Percentiles rank a stretch among this genome's conserved stretches.
These are phyloP conservation scores for Harpagoxenus sublaevis DNA, from an alignment of 2,888 invertebrate genomes.

Conservation along the genomic window DNA sequence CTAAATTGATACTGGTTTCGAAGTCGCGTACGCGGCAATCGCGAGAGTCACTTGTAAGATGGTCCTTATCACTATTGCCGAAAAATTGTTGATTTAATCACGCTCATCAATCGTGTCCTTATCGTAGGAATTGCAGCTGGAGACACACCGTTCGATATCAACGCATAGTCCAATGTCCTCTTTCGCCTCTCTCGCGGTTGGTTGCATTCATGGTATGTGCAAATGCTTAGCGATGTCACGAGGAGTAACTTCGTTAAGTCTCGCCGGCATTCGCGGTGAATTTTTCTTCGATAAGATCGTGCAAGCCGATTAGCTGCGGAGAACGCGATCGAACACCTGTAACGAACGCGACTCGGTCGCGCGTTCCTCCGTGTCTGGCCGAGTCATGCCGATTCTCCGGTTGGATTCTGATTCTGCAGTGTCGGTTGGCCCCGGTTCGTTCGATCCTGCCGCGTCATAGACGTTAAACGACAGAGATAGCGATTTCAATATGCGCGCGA, in stretches of 20 bases:
- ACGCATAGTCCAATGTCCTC: slow-evolving; percentile 67
- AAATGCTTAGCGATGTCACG: slow-evolving; percentile 67
- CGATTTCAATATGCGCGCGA: slow-evolving; percentile 19
- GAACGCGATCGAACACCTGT: slow-evolving; percentile 74
- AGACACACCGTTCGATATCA: slow-evolving; percentile 53
- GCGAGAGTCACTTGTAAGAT: slow-evolving; percentile 50
- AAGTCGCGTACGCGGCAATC: slow-evolving; percentile 68
- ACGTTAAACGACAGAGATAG: slow-evolving; percentile 43
- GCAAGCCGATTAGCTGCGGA: slow-evolving; percentile 67
- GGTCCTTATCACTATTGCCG: slow-evolving; percentile 69
- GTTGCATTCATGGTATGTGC: slow-evolving; percentile 70
- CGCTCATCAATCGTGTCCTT: slow-evolving; percentile 56
- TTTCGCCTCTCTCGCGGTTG: slow-evolving; percentile 64
- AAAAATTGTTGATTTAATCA: slow-evolving; percentile 77
- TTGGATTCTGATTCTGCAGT: slow-evolving; percentile 13
- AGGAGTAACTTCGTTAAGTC: slow-evolving; percentile 65
- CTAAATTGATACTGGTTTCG: slow-evolving; percentile 65
- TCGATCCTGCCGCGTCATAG: slow-evolving; percentile 43
- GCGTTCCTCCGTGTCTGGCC: slow-evolving; percentile 60
- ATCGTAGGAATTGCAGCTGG: slow-evolving; percentile 63
- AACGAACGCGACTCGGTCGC: slow-evolving; percentile 72
- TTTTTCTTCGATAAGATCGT: slow-evolving; percentile 72
- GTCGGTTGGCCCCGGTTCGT: slow-evolving; percentile 1
- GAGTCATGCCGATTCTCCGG: slow-evolving; percentile 48
- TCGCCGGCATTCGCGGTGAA: slow-evolving; percentile 64